phyloP scores from a whole-genome alignment of 2,888 invertebrate genomes.

The Drosophila pegasa region DNA sequence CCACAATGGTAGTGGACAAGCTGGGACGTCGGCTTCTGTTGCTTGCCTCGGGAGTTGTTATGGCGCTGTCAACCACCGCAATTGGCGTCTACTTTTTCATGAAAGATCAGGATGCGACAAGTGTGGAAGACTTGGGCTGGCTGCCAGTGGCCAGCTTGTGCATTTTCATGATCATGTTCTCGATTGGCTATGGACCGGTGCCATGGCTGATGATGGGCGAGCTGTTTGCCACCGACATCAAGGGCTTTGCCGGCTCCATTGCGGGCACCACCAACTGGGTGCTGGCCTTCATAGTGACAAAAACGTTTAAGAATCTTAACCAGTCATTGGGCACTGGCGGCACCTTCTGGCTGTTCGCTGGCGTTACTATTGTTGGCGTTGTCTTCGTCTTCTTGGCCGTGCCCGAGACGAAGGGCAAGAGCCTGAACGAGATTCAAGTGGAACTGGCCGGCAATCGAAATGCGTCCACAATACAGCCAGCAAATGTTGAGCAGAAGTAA shows the following conservation, averaged over 20 bases:
- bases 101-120: conserved; percentile 72
- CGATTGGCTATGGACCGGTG: conserved; percentile 94
- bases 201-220: conserved; percentile 92
- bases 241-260: conserved; percentile 90
- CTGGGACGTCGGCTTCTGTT: conserved; percentile 92
- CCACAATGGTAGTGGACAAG: conserved; percentile 92
- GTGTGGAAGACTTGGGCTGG: conserved; percentile 88
- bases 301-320: conserved; percentile 88
- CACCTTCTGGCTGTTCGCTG: conserved; percentile 91
- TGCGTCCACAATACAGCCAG: neutral
- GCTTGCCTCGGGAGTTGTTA: conserved; percentile 89
- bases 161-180: conserved; percentile 92
- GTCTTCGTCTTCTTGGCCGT: conserved; percentile 89
- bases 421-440: conserved; percentile 83
- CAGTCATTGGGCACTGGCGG: conserved; percentile 87
- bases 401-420: conserved; percentile 86
- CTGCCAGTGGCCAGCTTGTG: conserved; percentile 91
- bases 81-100: conserved; percentile 89
- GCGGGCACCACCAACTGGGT: conserved; percentile 94
- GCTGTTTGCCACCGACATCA: conserved; percentile 92
- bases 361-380: conserved; percentile 88
- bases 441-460: conserved; percentile 69
- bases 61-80: conserved; percentile 89
- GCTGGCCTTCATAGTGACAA: conserved; percentile 92
- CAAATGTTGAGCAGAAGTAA: conserved; percentile 54